These are phyloP conservation scores for Cyprinodon diabolis DNA, from an alignment of 2,797 vertebrate species.

Conservation along the genomic window DNA sequence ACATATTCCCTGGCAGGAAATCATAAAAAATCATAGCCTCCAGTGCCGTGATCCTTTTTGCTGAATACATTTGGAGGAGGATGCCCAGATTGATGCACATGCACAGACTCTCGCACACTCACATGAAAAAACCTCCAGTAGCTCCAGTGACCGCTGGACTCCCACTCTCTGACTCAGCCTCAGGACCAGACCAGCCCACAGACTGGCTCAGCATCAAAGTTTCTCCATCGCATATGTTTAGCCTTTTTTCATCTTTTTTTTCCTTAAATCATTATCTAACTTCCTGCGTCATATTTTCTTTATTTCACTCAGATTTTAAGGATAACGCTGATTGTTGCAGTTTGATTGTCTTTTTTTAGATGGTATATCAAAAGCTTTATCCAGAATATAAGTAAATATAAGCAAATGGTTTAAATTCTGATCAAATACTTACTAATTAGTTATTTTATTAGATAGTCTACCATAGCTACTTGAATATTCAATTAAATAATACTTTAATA, in stretches of 20 bases:
- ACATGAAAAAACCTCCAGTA: slow-evolving; percentile 34
- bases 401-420: neutral
- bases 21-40: slow-evolving; percentile 64
- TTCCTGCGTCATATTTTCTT: slow-evolving; percentile 40
- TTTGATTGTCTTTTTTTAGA: neutral
- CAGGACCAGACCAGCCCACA: slow-evolving; percentile 61
- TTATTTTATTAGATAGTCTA: neutral
- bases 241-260: slow-evolving; percentile 31
- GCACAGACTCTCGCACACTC: slow-evolving; percentile 19
- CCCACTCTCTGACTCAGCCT: slow-evolving; percentile 69
- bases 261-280: slow-evolving; percentile 38
- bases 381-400: neutral
- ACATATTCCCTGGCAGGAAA: slow-evolving; percentile 56
- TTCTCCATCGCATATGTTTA: slow-evolving; percentile 32
- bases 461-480: neutral
- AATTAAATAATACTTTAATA: no score
- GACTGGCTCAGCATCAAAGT: slow-evolving; percentile 46
- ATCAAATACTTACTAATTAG: neutral
- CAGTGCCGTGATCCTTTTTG: slow-evolving; percentile 55
- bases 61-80: slow-evolving; percentile 66
- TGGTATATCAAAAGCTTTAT: neutral
- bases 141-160: slow-evolving; percentile 56
- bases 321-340: slow-evolving; percentile 4
- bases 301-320: slow-evolving; percentile 26
- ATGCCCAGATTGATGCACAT: slow-evolving; percentile 41